Percentiles rank a stretch among this genome's conserved stretches.
Evolutionary conservation across 2,797 vertebrate species (phyloP).

Genomic region (Poeciliopsis gracilis): DNA sequence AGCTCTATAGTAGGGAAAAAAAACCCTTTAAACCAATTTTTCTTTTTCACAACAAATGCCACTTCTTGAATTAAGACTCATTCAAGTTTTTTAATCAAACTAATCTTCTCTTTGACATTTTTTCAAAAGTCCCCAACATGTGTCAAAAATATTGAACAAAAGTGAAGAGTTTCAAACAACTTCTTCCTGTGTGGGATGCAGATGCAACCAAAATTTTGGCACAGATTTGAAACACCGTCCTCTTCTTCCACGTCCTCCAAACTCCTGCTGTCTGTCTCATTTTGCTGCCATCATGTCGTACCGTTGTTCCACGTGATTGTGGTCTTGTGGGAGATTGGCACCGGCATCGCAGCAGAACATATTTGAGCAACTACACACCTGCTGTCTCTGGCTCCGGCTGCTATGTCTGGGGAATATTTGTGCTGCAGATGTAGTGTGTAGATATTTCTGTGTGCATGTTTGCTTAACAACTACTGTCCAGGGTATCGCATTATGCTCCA

Average conservation of each 20-base stretch:
- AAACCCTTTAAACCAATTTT: conserved; percentile 6
- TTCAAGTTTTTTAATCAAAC: conserved; percentile 5
- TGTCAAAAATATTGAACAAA: conserved; percentile 26
- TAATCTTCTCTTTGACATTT: conserved; percentile 5
- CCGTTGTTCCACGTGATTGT: conserved; percentile 50
- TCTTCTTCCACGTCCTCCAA: neutral
- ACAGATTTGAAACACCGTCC: neutral
- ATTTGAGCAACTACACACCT: conserved; percentile 65
- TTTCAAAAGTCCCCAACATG: neutral
- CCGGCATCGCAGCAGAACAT: conserved; percentile 33
- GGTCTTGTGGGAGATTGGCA: conserved; percentile 70
- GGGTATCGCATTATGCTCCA: conserved; percentile 57
- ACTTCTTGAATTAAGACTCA: conserved; percentile 22
- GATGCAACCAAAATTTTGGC: conserved; percentile 36
- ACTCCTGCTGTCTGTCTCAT: conserved; percentile 13
- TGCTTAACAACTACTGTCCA: conserved; percentile 43
- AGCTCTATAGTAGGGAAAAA: conserved; percentile 27
- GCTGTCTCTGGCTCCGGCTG: conserved; percentile 56
- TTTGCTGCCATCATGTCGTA: conserved; percentile 52
- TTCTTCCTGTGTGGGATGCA: conserved; percentile 34
- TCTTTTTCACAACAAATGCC: conserved; percentile 4
- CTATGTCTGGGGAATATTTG: conserved; percentile 32
- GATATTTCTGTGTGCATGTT: conserved; percentile 38
- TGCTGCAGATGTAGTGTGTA: conserved; percentile 47
- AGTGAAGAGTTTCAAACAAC: conserved; percentile 18